Evolutionary conservation across 2,797 vertebrate species (phyloP).

Genomic region (Tenualosa ilisha): DNA sequence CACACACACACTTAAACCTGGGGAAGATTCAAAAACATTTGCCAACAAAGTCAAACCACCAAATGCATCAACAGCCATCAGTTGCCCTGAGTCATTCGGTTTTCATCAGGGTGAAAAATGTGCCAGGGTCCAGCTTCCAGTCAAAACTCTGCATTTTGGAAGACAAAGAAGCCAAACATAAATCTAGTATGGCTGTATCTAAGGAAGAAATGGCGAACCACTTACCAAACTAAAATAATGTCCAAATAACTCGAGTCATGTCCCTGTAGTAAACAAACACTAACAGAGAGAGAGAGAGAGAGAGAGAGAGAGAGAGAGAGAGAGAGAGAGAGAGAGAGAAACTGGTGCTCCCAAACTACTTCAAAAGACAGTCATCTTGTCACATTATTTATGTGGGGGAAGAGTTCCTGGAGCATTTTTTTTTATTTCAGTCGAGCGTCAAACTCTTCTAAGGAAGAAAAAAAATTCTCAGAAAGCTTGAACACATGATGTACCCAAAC

Average conservation of each 20-base stretch:
- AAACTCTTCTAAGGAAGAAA: neutral
- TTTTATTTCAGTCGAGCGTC: neutral
- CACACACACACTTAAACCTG: neutral
- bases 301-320: neutral
- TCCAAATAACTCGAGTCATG: constrained; percentile 20
- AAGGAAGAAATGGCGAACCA: constrained; percentile 19
- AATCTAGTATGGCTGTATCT: neutral
- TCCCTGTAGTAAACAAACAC: constrained; percentile 33
- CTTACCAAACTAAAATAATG: constrained; percentile 33
- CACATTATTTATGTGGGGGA: neutral
- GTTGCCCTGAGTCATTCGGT: neutral
- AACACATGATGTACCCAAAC: neutral
- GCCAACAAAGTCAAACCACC: neutral
- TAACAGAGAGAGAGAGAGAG: neutral
- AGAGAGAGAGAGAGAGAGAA: neutral
- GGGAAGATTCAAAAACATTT: neutral
- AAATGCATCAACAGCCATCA: neutral
- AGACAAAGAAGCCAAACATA: neutral
- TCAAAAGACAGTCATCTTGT: neutral
- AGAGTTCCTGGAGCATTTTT: neutral
- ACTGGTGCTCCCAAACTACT: neutral
- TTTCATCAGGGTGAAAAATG: constrained; percentile 28
- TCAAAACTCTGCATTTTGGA: constrained; percentile 3
- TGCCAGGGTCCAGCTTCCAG: neutral
- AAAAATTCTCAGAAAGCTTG: neutral